Conservation (phyloP, 2,113 vertebrate genomes). For the Pteropus alecto region DNA sequence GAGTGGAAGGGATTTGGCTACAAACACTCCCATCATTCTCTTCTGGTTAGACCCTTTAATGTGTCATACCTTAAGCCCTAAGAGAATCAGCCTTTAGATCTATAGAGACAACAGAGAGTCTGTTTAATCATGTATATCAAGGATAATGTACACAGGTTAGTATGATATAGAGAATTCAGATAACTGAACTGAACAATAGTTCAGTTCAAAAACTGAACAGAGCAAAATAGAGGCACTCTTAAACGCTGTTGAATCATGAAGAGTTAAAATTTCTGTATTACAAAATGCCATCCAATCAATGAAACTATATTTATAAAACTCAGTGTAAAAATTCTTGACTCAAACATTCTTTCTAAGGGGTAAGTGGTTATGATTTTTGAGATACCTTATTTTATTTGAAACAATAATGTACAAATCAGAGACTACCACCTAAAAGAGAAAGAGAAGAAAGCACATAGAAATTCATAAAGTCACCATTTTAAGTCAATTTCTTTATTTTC, state of each 20-base stretch:
- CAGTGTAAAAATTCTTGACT: neutral
- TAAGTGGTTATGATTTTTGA: neutral
- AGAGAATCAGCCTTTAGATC: neutral
- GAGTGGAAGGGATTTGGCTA: neutral
- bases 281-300: neutral
- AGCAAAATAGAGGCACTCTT: neutral
- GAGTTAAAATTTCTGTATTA: constrained; percentile 13
- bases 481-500: neutral
- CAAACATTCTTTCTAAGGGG: neutral
- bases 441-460: neutral
- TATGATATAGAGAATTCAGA: neutral
- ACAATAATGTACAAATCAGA: neutral
- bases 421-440: neutral
- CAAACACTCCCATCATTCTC: neutral
- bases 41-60: neutral
- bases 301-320: neutral
- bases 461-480: neutral
- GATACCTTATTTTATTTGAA: neutral
- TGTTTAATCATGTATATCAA: neutral
- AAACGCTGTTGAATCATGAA: neutral
- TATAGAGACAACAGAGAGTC: neutral
- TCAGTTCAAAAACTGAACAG: neutral
- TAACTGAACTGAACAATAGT: neutral
- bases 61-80: neutral
- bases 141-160: neutral